These are phyloP conservation scores for Diloba caeruleocephala DNA, from an alignment of 2,888 invertebrate genomes.

Conservation along the genomic window DNA sequence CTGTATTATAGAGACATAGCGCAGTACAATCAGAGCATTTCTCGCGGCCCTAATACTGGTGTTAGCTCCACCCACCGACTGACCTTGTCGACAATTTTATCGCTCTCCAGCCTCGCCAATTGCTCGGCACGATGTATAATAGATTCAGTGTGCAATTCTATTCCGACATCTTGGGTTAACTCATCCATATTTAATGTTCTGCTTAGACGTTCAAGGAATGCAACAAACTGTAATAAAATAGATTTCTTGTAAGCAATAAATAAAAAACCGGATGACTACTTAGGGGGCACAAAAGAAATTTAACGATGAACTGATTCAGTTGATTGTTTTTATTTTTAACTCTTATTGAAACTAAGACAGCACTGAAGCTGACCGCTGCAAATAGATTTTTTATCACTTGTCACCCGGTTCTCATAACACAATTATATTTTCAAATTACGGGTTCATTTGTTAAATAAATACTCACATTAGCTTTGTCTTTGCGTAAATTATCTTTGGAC, in stretches of 20 bases:
- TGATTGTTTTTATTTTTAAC: neutral
- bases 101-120: conserved; percentile 93
- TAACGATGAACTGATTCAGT: neutral
- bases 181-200: conserved; percentile 95
- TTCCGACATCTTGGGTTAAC: conserved; percentile 93
- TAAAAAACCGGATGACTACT: conserved; percentile 7
- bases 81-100: conserved; percentile 95
- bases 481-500: conserved; percentile 91
- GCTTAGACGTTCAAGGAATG: conserved; percentile 95
- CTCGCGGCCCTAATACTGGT: neutral
- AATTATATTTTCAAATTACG: neutral
- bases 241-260: conserved; percentile 5
- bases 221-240: conserved; percentile 90
- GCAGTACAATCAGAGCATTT: neutral
- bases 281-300: neutral
- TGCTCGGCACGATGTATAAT: conserved; percentile 96
- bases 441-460: neutral
- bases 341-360: neutral
- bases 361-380: too few species aligned
- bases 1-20: neutral
- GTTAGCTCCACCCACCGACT: conserved; percentile 47
- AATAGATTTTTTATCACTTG: too few species aligned
- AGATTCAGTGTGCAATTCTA: conserved; percentile 95
- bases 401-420: too few species aligned
- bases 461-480: conserved; percentile 94